These are phyloP conservation scores for Platichthys flesus DNA, from an alignment of 2,113 vertebrate genomes.

Conservation along the genomic window DNA sequence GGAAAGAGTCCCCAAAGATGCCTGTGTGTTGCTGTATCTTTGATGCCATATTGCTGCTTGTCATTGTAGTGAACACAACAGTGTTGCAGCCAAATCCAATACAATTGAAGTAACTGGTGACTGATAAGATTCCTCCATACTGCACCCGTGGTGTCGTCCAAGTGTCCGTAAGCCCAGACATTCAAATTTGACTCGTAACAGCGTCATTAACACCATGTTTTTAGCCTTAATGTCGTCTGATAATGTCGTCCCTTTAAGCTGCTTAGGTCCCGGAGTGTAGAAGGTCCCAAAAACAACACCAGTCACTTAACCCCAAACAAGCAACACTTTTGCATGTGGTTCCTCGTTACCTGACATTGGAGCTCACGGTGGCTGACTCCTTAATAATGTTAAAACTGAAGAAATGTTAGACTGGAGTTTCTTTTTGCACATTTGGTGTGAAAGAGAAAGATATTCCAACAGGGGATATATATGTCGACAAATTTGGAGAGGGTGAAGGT, in stretches of 20 bases:
- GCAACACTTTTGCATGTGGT: not conserved
- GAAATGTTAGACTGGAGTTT: conserved; percentile 6
- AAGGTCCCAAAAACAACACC: not conserved
- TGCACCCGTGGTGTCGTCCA: too few species aligned
- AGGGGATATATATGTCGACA: not conserved
- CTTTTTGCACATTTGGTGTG: conserved; percentile 8
- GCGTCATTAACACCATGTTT: too few species aligned
- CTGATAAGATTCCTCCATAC: too few species aligned
- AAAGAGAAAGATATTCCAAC: conserved; percentile 13
- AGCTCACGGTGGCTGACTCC: not conserved
- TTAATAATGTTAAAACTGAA: not conserved
- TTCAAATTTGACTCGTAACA: too few species aligned
- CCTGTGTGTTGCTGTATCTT: conserved; percentile 20
- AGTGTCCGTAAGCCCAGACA: too few species aligned
- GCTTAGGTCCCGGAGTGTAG: conserved; percentile 7
- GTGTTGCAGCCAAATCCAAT: too few species aligned
- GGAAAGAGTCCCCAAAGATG: conserved; percentile 9
- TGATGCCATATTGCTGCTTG: conserved; percentile 39
- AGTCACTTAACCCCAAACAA: conserved; percentile 3
- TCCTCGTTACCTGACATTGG: not conserved
- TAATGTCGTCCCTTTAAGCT: not conserved
- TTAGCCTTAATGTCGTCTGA: too few species aligned
- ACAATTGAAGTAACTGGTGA: too few species aligned
- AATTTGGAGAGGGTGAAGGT: conserved; percentile 6
- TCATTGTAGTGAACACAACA: conserved; percentile 17